Evolutionary conservation across 2,113 vertebrate species (phyloP), one percentile per base, ranked within the genome.

Genomic region (Orcinus orca): DNA sequence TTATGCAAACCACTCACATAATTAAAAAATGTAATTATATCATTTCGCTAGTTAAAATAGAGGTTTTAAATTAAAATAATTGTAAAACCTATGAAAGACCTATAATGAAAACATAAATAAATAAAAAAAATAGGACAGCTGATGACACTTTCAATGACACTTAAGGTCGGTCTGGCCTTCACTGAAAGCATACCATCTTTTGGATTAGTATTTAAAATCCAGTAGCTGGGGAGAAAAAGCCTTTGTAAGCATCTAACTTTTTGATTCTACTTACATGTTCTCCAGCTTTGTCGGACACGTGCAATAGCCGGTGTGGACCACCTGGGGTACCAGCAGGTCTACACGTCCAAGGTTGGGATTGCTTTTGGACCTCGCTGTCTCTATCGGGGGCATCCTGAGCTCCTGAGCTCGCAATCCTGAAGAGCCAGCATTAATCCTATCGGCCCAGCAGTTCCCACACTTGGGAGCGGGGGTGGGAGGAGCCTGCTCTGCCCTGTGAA

Each of bases 371-470:
- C 95, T 50, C 94, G 96, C 95, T 17, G 53, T 53, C 53, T 97
- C 83, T 93, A 97, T 93, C 62, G 79, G 95, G 95, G 95, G 77
- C 92, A 97, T 92, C 83, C 88, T 92, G 41, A 41, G 77, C 82
- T 11, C 90, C 95, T 97, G 93, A 98, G 97, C 95, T 92, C 62
- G 55, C 96, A 98, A 98, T 98, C 97, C 95, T 62, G 92, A 97
- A 97, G 97, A 98, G 96, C 93, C 95, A 97, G 84, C 81, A 95
- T 92, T 99, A 98, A 99, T 98, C 80, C 68, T 80, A 83, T 90
- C 44, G 63, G 74, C 41, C 33, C 14, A 10, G 15, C 21, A 20
- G 50, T 21, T 31, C 3, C 31, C 3, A 20, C 17, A 33, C n/a
- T 98, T 98, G 63, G 23, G 60, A 20, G 58, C 6, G 7, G 80